Percentiles rank a stretch among this genome's conserved stretches.
phyloP scores from a whole-genome alignment of 2,113 vertebrate genomes.

The Dermatemys mawii region DNA sequence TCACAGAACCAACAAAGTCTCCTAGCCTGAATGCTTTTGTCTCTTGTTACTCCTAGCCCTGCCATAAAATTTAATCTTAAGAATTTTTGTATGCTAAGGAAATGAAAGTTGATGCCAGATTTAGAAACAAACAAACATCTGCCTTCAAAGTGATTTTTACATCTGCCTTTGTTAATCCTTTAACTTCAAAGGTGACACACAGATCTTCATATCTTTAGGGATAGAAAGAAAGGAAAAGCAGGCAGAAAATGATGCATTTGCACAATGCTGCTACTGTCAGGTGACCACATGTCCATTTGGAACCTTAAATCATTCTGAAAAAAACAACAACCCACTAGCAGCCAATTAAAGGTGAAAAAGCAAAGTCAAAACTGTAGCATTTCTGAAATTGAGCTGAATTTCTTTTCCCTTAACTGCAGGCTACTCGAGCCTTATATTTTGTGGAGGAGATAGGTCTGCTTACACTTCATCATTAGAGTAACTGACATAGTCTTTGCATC shows the following conservation, averaged over 20 bases:
- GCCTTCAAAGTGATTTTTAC: conserved; percentile 36
- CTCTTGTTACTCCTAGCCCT: conserved; percentile 47
- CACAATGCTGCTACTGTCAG: neutral
- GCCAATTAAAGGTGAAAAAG: neutral
- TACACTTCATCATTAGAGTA: neutral
- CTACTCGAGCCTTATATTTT: neutral
- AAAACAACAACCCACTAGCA: neutral
- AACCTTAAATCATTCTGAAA: neutral
- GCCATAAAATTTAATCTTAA: conserved; percentile 57
- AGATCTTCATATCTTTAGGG: conserved; percentile 30
- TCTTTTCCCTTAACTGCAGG: neutral
- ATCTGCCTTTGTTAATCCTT: conserved; percentile 54
- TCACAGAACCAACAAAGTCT: conserved; percentile 50
- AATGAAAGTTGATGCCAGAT: conserved; percentile 63
- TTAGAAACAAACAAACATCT: conserved; percentile 50
- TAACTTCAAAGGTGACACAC: conserved; percentile 49
- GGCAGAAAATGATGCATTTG: neutral
- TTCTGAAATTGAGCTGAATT: neutral
- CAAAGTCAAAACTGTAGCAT: neutral
- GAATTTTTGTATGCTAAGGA: conserved; percentile 26
- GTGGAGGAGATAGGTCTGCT: neutral
- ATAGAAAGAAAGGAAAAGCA: neutral
- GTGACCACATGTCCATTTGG: fast-evolving
- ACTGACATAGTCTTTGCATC: neutral
- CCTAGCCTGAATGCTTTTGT: conserved; percentile 29